Conservation (phyloP, 2,888 invertebrate genomes). For the Papilio demoleus region DNA sequence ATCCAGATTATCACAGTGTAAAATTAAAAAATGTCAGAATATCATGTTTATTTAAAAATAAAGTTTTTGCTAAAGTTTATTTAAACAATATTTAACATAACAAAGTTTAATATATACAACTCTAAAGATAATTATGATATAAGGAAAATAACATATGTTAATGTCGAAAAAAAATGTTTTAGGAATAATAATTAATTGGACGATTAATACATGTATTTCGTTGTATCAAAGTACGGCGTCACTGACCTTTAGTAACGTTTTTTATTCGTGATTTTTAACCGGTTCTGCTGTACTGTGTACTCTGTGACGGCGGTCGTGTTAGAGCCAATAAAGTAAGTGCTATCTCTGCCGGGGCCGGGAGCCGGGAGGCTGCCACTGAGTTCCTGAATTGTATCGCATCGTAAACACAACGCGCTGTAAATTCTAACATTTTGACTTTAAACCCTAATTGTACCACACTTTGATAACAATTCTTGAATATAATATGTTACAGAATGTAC, state of each 20-base stretch:
- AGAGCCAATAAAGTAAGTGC: slow-evolving; percentile 47
- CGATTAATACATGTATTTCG: neutral
- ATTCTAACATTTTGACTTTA: slow-evolving; percentile 39
- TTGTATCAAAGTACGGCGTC: too few species aligned
- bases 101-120: neutral
- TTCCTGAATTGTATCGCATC: slow-evolving; percentile 42
- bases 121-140: neutral
- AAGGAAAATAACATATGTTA: neutral
- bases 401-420: slow-evolving; percentile 38
- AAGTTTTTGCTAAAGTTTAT: neutral
- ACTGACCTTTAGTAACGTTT: too few species aligned
- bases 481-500: neutral
- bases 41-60: neutral
- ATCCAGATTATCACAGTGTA: slow-evolving; percentile 21
- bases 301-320: slow-evolving; percentile 40
- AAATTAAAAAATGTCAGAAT: neutral
- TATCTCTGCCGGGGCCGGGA: slow-evolving; percentile 43
- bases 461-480: slow-evolving; percentile 32
- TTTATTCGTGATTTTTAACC: neutral
- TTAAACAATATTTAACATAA: neutral
- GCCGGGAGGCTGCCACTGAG: slow-evolving; percentile 28
- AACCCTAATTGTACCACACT: slow-evolving; percentile 37
- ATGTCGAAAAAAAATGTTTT: neutral
- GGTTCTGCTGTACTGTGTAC: slow-evolving; percentile 24
- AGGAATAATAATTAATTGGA: too few species aligned